Evolutionary conservation across 2,113 vertebrate species (phyloP).

Genomic region (Gallinago jamesoni): DNA sequence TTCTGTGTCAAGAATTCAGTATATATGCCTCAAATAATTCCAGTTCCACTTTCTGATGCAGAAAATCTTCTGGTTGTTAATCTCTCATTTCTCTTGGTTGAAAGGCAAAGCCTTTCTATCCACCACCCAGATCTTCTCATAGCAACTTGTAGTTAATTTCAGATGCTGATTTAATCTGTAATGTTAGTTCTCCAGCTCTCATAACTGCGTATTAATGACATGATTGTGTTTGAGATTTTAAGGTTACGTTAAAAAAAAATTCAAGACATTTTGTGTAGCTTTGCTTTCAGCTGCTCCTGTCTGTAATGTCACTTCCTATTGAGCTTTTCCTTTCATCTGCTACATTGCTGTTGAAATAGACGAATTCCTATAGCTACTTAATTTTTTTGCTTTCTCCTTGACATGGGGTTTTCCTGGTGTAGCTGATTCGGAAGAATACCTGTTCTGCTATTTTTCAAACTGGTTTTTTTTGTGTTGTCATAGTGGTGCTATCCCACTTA

Average conservation of each 20-base stretch:
- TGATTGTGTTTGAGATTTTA: neutral
- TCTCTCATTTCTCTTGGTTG: neutral
- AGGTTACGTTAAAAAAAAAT: neutral
- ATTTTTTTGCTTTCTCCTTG: neutral
- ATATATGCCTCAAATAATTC: neutral
- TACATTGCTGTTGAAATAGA: neutral
- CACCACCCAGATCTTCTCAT: neutral
- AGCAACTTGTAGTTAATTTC: neutral
- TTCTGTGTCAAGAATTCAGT: neutral
- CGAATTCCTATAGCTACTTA: neutral
- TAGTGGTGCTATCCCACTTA: neutral
- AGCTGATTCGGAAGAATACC: neutral
- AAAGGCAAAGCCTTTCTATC: neutral
- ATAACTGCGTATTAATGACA: neutral
- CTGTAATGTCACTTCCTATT: neutral
- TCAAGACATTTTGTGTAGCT: neutral
- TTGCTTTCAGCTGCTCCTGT: neutral
- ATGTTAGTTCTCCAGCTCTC: neutral
- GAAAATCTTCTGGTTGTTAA: neutral
- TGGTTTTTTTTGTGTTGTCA: neutral
- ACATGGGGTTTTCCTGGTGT: neutral
- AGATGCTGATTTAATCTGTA: neutral
- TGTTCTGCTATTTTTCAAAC: neutral
- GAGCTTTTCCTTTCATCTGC: neutral
- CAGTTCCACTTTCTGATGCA: neutral